Evolutionary conservation across 2,888 invertebrate genomes (phyloP), one percentile per base, ranked within the genome.

Genomic region (Physocephala rufipes): DNA sequence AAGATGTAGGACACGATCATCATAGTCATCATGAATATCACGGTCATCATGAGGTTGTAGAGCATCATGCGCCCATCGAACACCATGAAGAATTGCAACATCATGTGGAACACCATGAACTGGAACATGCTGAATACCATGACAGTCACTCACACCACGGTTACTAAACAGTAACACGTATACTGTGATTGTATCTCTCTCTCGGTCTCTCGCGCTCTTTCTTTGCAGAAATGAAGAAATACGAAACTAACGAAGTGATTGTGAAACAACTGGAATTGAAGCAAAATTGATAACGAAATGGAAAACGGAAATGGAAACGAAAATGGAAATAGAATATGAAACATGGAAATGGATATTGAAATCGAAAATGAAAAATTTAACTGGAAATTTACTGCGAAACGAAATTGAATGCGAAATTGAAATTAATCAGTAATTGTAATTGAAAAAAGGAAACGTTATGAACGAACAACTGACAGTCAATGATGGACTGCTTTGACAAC

Each of bases 61-160:
- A 70, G 63, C 64, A 74, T 67, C 67, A 73, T 4, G 58, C n/a
- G 49, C 74, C 74, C 24, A 70, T 73, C 74, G 74, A 69, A 61
- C 67, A 79, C 70, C 76, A 79, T 73, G 74, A 58, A 79, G 79
- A 72, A 61, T n/a, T n/a, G n/a, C 65, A 74, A 49, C 68, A 70
- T 36, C 70, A 70, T 51, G 59, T 71, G 68, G 72, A 55, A 66
- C 70, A 72, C 45, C 70, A 74, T 80, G 81, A 80, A 77, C 78
- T 79, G 79, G 78, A 79, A 61, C 71, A 71, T 75, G 78, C 76
- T 75, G 77, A 76, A 73, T 86, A 87, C 82, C 76, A 80, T 74
- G 81, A 75, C 74, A 9, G 36, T 36, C 78, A 79, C 76, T 73
- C 75, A 16, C 61, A 66, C 47, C 62, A 73, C 77, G 79, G 78